A percentile compares a stretch with the other conserved stretches of the same genome.
phyloP scores from a whole-genome alignment of 2,888 invertebrate genomes.

The Beris morrisii region DNA sequence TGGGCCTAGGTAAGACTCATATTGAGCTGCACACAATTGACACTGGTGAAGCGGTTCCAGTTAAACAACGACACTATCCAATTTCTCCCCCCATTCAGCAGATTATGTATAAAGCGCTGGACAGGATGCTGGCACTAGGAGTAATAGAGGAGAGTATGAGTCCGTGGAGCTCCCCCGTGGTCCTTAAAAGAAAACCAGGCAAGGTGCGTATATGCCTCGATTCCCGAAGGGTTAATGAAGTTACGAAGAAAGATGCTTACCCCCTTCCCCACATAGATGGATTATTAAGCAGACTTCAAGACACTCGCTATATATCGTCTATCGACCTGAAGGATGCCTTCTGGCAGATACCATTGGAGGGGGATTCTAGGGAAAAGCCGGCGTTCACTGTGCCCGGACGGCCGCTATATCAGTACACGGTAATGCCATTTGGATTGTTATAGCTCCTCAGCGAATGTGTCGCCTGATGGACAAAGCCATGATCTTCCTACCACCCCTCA shows the following conservation, averaged over 20 bases:
- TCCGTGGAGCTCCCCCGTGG: no score
- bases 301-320: slow-evolving; percentile 42
- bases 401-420: slow-evolving; percentile 38
- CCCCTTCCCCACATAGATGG: slow-evolving; percentile 41
- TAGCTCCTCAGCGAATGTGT: neutral
- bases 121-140: no score
- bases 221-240: slow-evolving; percentile 41
- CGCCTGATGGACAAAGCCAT: slow-evolving; percentile 8
- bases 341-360: slow-evolving; percentile 36
- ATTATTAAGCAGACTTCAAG: slow-evolving; percentile 42
- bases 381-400: slow-evolving; percentile 32
- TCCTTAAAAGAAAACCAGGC: no score
- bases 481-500: neutral
- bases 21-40: no score
- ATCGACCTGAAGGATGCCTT: slow-evolving; percentile 42
- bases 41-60: no score
- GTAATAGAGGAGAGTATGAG: no score
- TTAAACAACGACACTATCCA: no score
- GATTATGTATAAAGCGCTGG: no score
- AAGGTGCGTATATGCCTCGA: slow-evolving; percentile 41
- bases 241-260: slow-evolving; percentile 42
- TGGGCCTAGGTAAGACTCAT: no score
- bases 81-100: no score
- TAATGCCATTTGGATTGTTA: slow-evolving; percentile 41
- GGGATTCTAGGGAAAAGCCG: slow-evolving; percentile 38